Evolutionary conservation across 1,140 invertebrate genomes (phyloP).

Genomic region (Drosophila auraria): DNA sequence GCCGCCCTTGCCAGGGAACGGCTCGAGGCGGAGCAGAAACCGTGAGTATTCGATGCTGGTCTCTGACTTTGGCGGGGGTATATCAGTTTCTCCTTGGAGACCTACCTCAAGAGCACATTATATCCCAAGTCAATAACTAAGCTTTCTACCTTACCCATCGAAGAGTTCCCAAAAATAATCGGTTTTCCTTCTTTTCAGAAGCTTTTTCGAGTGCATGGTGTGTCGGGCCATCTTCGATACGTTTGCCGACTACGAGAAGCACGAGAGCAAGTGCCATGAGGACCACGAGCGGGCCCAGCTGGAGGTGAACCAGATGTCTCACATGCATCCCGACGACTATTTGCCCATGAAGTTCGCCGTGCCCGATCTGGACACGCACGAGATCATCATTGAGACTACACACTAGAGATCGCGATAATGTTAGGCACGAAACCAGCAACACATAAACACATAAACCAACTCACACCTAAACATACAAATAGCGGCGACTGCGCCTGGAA

Average conservation of each 20-base stretch:
- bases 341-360: constrained; percentile 82
- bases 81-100: not conserved
- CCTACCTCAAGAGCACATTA: not conserved
- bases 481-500: constrained; percentile 40
- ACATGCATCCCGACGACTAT: constrained; percentile 77
- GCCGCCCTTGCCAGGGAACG: constrained; percentile 69
- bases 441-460: constrained; percentile 34
- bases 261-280: constrained; percentile 76
- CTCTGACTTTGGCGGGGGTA: not conserved
- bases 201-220: constrained; percentile 80
- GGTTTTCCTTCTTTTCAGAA: constrained; percentile 36
- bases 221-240: constrained; percentile 81
- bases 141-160: too few relatives aligned
- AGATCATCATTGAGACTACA: constrained; percentile 83
- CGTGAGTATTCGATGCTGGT: constrained; percentile 50
- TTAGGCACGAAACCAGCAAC: constrained; percentile 15
- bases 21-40: constrained; percentile 75
- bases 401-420: constrained; percentile 58
- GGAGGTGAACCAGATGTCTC: constrained; percentile 75
- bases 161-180: not conserved
- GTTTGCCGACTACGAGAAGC: constrained; percentile 79
- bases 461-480: constrained; percentile 62
- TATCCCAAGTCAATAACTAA: not conserved
- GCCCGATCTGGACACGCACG: constrained; percentile 79
- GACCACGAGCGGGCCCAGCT: constrained; percentile 73